Evolutionary conservation across 2,113 vertebrate species (phyloP).

Genomic region (Centrocercus urophasianus): DNA sequence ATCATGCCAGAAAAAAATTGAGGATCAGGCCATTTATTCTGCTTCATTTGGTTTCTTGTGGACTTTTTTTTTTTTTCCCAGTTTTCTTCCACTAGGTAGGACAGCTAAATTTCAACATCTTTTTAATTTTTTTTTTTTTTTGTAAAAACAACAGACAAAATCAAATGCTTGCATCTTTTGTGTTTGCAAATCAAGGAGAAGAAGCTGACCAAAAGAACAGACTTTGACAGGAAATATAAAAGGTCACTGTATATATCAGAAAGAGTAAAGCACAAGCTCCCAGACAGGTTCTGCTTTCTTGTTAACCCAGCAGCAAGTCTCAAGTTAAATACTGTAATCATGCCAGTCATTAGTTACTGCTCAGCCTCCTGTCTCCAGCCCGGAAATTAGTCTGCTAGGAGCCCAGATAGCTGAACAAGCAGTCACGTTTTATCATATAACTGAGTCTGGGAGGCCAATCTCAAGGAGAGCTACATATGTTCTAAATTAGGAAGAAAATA

Average conservation of each 20-base stretch:
- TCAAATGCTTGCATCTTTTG: neutral
- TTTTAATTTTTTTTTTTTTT: too few relatives aligned
- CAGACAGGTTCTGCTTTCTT: slow-evolving; percentile 39
- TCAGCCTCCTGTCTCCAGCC: slow-evolving; percentile 67
- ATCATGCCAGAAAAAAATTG: neutral
- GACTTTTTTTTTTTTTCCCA: neutral
- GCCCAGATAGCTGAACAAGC: slow-evolving; percentile 60
- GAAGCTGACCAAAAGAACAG: neutral
- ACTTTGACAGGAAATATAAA: neutral
- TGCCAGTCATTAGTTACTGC: slow-evolving; percentile 58
- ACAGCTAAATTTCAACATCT: neutral
- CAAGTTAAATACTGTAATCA: slow-evolving; percentile 51
- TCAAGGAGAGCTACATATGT: slow-evolving; percentile 55
- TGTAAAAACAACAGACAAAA: neutral
- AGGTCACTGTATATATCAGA: neutral
- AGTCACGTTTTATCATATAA: slow-evolving; percentile 67
- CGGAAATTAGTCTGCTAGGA: slow-evolving; percentile 65
- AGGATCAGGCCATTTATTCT: neutral
- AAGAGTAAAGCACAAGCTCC: neutral
- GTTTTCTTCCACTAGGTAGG: neutral
- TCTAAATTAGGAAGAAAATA: slow-evolving; percentile 58
- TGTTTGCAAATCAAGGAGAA: neutral
- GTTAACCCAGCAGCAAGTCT: slow-evolving; percentile 31
- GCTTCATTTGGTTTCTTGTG: neutral
- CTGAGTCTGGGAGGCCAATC: slow-evolving; percentile 34